A percentile compares a stretch with the other conserved stretches of the same genome.
Evolutionary conservation across 1,140 invertebrate genomes (phyloP).

Genomic region (Lepidotrigona ventralis): DNA sequence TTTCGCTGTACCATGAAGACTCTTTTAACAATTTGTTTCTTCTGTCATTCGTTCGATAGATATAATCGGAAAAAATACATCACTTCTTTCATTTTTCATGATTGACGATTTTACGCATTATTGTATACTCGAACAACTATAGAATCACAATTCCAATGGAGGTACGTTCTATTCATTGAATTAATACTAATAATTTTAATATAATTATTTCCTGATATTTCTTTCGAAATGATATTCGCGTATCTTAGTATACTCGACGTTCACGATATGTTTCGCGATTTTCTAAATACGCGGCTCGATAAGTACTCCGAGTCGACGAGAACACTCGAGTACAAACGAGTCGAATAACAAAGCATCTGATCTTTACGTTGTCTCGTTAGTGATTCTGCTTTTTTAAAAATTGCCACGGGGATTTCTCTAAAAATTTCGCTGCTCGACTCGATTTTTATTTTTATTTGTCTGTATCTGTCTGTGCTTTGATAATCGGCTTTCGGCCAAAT

Average conservation of each 20-base stretch:
- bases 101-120: neutral
- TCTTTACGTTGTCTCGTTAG: neutral
- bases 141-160: neutral
- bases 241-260: slow-evolving; percentile 35
- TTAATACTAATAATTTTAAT: neutral
- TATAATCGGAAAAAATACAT: neutral
- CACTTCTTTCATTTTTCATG: neutral
- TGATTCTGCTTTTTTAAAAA: slow-evolving; percentile 4
- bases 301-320: slow-evolving; percentile 6
- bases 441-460: too few relatives aligned
- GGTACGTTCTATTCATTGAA: neutral
- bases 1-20: neutral
- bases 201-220: slow-evolving; percentile 6
- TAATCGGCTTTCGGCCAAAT: neutral
- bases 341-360: slow-evolving; percentile 35
- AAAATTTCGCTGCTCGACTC: neutral
- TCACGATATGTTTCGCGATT: slow-evolving; percentile 30
- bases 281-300: slow-evolving; percentile 26
- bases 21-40: neutral
- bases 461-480: neutral
- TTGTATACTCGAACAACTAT: neutral
- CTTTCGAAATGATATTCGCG: neutral
- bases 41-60: too few relatives aligned
- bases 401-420: neutral
- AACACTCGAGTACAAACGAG: slow-evolving; percentile 34